Percentiles rank a stretch among this genome's conserved stretches.
Evolutionary conservation across 2,888 invertebrate species (phyloP).

Genomic region (Cordylochernes scorpioides): DNA sequence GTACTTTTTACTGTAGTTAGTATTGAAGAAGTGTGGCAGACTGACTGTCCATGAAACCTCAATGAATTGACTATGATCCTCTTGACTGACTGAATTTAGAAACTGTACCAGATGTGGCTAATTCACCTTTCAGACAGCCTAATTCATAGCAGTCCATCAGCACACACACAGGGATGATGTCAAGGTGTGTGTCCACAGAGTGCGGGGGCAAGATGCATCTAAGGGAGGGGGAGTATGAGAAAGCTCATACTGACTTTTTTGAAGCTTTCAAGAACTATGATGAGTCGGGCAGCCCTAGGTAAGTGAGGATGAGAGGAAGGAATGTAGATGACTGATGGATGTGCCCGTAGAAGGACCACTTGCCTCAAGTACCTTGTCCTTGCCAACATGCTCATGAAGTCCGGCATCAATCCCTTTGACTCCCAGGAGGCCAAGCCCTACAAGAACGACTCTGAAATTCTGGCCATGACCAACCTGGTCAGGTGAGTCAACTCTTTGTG

Average conservation of each 20-base stretch:
- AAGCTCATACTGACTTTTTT: constrained; percentile 96
- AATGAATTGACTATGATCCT: no score
- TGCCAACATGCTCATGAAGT: constrained; percentile 74
- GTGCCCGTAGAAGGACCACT: constrained; percentile 40
- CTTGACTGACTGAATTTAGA: no score
- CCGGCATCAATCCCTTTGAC: constrained; percentile 93
- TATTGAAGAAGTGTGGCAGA: no score
- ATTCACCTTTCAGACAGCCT: no score
- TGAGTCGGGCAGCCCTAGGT: constrained; percentile 81
- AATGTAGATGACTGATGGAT: constrained; percentile 35
- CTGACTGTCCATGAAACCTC: no score
- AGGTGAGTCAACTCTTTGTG: constrained; percentile 17
- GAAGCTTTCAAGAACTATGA: constrained; percentile 99
- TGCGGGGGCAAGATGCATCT: constrained; percentile 99
- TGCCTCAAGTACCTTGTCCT: constrained; percentile 91
- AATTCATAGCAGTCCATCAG: no score
- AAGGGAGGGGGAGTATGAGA: constrained; percentile 89
- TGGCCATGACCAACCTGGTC: constrained; percentile 96
- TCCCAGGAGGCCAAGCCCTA: constrained; percentile 99
- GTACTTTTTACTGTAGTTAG: no score
- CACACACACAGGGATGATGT: no score
- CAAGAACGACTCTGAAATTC: constrained; percentile 93
- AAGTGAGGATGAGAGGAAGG: constrained; percentile 69
- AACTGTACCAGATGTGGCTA: no score
- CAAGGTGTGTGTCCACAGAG: no score